Percentiles rank a stretch among this genome's conserved stretches.
These are phyloP conservation scores for Cephonodes hylas DNA, from an alignment of 2,888 invertebrate genomes.

Conservation along the genomic window DNA sequence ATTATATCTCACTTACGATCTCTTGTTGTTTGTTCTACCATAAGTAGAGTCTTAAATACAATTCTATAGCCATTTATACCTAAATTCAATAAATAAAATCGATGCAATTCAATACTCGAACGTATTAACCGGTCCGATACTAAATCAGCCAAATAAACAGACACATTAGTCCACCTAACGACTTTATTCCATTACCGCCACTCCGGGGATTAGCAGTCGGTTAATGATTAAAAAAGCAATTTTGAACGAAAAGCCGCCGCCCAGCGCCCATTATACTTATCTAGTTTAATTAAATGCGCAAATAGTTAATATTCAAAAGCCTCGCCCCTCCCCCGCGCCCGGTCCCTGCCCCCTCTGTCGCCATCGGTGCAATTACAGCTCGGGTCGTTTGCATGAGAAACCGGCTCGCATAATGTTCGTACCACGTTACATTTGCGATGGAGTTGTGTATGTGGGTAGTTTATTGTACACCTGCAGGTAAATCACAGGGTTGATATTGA, in stretches of 20 bases:
- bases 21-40: no score
- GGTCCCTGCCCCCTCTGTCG: not conserved
- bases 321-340: slow-evolving; percentile 9
- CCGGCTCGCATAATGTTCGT: not conserved
- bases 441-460: not conserved
- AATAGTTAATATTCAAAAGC: slow-evolving; percentile 33
- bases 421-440: not conserved
- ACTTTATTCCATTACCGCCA: not conserved
- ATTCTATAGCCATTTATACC: no score
- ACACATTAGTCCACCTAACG: not conserved
- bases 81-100: no score
- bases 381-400: slow-evolving; percentile 8
- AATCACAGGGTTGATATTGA: not conserved
- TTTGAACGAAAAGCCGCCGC: slow-evolving; percentile 4
- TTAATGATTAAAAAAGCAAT: slow-evolving; percentile 20
- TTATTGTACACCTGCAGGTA: not conserved
- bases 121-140: not conserved
- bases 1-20: no score
- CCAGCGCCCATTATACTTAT: slow-evolving; percentile 25
- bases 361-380: slow-evolving; percentile 14
- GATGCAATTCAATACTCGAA: not conserved
- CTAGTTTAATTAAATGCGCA: slow-evolving; percentile 28
- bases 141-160: not conserved
- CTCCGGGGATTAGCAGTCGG: not conserved
- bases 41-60: no score